Evolutionary conservation across 2,113 vertebrate species (phyloP).

Genomic region (Tragelaphus scriptus): DNA sequence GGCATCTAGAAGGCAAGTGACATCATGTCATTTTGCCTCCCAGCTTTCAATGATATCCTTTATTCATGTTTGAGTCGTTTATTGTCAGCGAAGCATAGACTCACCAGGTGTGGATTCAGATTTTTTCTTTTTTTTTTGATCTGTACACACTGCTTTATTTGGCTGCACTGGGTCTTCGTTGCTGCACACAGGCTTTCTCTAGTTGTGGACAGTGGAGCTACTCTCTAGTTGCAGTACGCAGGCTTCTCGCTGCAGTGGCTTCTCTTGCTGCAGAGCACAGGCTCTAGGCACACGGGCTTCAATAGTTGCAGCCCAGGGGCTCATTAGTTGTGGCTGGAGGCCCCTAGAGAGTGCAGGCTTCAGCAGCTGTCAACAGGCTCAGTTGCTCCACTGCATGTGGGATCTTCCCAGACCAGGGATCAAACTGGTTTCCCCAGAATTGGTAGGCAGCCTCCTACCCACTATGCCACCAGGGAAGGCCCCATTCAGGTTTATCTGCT

Average conservation of each 20-base stretch:
- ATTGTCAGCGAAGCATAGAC: not conserved
- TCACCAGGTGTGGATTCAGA: not conserved
- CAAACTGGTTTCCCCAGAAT: not conserved
- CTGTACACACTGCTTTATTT: not conserved
- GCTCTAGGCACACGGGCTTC: not conserved
- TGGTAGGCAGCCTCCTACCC: not conserved
- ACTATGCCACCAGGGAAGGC: not conserved
- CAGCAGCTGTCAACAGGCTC: not conserved
- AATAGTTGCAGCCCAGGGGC: not conserved
- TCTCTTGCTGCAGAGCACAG: not conserved
- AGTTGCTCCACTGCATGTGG: not conserved
- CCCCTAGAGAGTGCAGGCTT: not conserved
- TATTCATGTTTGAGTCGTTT: not conserved
- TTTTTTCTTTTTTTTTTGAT: not conserved
- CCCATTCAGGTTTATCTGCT: constrained; percentile 73
- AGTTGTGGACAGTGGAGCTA: not conserved
- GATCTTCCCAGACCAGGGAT: not conserved
- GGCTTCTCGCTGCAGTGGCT: not conserved
- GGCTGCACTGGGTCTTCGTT: not conserved
- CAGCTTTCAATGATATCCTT: not conserved
- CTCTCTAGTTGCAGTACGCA: not conserved
- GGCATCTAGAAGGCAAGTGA: not conserved
- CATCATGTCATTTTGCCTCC: not conserved
- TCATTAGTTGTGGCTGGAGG: not conserved
- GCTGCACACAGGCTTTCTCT: not conserved